Conservation (phyloP, 2,113 vertebrate species). For the Xiphophorus maculatus region DNA sequence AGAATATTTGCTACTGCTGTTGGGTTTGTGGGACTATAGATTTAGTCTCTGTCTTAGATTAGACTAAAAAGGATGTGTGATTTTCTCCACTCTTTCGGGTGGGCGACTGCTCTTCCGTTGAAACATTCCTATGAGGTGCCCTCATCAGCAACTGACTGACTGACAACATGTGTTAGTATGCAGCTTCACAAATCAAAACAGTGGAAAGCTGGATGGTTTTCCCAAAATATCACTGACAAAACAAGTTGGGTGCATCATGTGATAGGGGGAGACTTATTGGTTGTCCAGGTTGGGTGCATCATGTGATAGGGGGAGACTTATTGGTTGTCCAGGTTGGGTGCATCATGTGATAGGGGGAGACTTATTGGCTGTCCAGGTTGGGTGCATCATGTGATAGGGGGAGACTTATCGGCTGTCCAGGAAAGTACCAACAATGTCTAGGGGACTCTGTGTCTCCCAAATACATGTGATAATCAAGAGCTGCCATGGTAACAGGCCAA, state of each 20-base stretch:
- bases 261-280: not conserved
- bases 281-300: too few relatives aligned
- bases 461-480: not conserved
- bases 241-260: slow-evolving; percentile 5
- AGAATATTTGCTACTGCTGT: slow-evolving; percentile 6
- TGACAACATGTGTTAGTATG: slow-evolving; percentile 12
- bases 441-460: slow-evolving; percentile 3
- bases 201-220: slow-evolving; percentile 19
- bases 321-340: not conserved
- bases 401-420: not conserved
- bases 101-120: slow-evolving; percentile 23
- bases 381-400: not conserved
- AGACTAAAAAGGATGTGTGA: slow-evolving; percentile 15
- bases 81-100: slow-evolving; percentile 22
- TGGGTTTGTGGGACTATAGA: too few relatives aligned
- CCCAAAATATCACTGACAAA: slow-evolving; percentile 13
- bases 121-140: slow-evolving; percentile 52
- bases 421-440: not conserved
- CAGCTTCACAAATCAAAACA: slow-evolving; percentile 20
- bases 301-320: not conserved
- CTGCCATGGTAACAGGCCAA: not conserved
- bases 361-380: not conserved
- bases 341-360: not conserved
- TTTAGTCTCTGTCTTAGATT: not conserved
- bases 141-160: slow-evolving; percentile 37